phyloP scores from a whole-genome alignment of 2,113 vertebrate genomes.

The Paedocypris sp. region DNA sequence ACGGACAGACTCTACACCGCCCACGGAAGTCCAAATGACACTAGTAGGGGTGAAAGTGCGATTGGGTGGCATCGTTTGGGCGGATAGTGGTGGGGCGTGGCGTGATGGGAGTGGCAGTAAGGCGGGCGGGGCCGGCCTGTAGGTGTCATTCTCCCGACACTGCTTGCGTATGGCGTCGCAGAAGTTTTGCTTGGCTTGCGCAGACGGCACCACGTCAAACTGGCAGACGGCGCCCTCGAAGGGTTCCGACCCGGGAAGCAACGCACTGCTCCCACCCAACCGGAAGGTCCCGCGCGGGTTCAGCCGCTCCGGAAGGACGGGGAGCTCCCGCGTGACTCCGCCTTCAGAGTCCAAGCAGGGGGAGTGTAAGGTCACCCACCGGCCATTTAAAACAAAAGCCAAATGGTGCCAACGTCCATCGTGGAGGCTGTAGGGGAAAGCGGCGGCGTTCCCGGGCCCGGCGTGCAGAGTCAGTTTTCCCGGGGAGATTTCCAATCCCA shows the following conservation, averaged over 20 bases:
- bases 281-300: constrained; percentile 82
- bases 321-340: constrained; percentile 10
- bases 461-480: constrained; percentile 76
- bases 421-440: constrained; percentile 81
- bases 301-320: constrained; percentile 36
- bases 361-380: constrained; percentile 76
- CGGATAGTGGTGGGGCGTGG: not conserved
- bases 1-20: constrained; percentile 56
- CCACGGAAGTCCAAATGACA: constrained; percentile 58
- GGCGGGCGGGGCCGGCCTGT: constrained; percentile 66
- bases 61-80: constrained; percentile 50
- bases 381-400: constrained; percentile 72
- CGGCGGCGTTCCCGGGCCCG: constrained; percentile 74
- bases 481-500: constrained; percentile 82
- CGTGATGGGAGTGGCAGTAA: constrained; percentile 63
- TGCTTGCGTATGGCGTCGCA: constrained; percentile 88
- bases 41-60: constrained; percentile 37
- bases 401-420: constrained; percentile 91
- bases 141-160: constrained; percentile 78
- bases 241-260: constrained; percentile 64
- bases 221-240: constrained; percentile 96
- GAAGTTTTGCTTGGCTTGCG: constrained; percentile 85
- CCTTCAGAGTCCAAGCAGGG: constrained; percentile 73
- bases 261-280: constrained; percentile 74
- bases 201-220: constrained; percentile 83